These are phyloP conservation scores for Ganaspis brasiliensis DNA, from an alignment of 2,888 invertebrate genomes.

Conservation along the genomic window DNA sequence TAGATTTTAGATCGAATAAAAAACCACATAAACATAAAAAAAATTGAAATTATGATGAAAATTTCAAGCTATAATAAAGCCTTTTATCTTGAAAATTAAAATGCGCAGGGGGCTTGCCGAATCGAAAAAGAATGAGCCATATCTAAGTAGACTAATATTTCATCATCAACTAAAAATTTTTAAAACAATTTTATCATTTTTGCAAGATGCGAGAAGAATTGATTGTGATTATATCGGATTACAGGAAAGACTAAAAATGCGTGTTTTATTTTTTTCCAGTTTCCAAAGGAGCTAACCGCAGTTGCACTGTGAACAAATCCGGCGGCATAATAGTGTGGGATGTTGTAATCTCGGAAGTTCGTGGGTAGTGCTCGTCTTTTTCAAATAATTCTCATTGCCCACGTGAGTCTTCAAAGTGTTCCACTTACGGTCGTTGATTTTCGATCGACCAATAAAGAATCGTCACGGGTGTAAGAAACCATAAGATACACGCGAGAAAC, in stretches of 20 bases:
- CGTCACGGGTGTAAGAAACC: conserved; percentile 14
- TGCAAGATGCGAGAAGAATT: no score
- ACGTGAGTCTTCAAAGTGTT: background rate
- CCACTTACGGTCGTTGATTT: background rate
- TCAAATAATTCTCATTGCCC: conserved; percentile 19
- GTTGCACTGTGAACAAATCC: conserved; percentile 9
- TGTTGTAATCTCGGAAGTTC: conserved; percentile 15
- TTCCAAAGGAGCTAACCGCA: background rate
- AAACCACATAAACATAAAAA: no score
- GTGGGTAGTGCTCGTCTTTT: conserved; percentile 33
- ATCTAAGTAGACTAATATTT: no score
- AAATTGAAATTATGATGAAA: no score
- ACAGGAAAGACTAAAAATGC: background rate
- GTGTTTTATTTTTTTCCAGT: background rate
- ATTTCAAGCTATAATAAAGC: no score
- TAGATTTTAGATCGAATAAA: no score
- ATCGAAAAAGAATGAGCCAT: no score
- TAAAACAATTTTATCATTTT: no score
- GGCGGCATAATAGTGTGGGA: conserved; percentile 4
- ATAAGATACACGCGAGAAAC: conserved; percentile 17
- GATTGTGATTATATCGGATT: no score
- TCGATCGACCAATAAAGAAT: conserved; percentile 11
- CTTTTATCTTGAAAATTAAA: no score
- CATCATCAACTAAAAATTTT: no score
- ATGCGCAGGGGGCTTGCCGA: no score